These are phyloP conservation scores for Cynocephalus volans DNA, from an alignment of 2,113 vertebrate genomes.

Conservation along the genomic window DNA sequence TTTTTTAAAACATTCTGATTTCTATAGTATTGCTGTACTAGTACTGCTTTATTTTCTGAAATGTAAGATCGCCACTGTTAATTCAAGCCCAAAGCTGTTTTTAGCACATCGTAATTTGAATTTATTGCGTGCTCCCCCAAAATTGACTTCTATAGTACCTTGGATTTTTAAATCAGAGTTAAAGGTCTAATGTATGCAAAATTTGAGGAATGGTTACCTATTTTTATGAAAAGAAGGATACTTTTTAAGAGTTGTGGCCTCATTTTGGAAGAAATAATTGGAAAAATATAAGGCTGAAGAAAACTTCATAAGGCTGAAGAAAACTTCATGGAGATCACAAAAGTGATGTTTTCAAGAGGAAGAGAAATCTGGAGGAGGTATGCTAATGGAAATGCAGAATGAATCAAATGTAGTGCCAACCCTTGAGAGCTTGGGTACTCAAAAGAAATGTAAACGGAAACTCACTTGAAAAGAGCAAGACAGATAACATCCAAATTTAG, in stretches of 20 bases:
- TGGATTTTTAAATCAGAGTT: neutral
- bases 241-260: neutral
- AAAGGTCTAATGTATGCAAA: neutral
- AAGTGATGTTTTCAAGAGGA: conserved; percentile 30
- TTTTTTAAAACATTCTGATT: neutral
- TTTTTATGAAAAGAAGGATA: neutral
- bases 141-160: neutral
- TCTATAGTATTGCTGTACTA: neutral
- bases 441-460: neutral
- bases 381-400: neutral
- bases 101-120: neutral
- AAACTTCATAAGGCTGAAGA: neutral
- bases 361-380: neutral
- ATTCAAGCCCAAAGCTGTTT: neutral
- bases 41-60: neutral
- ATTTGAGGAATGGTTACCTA: neutral
- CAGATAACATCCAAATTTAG: neutral
- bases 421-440: neutral
- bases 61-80: neutral
- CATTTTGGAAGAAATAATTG: conserved; percentile 36
- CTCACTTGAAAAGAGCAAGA: neutral
- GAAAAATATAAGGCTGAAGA: neutral
- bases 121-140: neutral
- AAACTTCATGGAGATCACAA: neutral
- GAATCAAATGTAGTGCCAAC: neutral